Base-by-base conservation (phyloP, 1,140 invertebrate genomes). In the Drosophila athabasca region DNA sequence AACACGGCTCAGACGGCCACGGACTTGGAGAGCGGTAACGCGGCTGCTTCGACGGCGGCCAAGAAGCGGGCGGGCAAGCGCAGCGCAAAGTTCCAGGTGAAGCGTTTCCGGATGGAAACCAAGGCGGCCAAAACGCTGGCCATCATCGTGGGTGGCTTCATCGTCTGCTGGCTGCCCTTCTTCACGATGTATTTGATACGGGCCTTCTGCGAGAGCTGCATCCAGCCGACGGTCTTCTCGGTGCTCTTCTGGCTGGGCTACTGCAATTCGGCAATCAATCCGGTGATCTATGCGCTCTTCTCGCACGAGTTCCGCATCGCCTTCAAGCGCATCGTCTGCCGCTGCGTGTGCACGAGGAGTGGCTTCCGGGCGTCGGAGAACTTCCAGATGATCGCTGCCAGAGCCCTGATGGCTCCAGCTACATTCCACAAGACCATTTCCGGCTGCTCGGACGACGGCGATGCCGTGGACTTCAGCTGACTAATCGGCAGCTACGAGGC, bases 71-170 rank as follows among this genome's bases (percentile, higher is more conserved):
- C 61, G 49, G 93, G 73, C 58, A 93, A 76, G 88, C 93, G 69
- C 91, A 93, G 70, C 79, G 93, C 88, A 66, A 94, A 80, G 51
- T 66, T 91, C 19, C 91, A 92, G 54, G 94, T 95, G 2, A 94
- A 94, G 11, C 94, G 94, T 4, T 93, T 95, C 62, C 92, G 94
- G 59, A 93, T 96, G 65, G 97, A 98, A 73, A 96, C 95, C 1
- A 97, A 97, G 92, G 97, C 97, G 0, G 97, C 97, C 15, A 96
- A 97, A 89, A 98, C 97, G 0, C 92, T 99, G 48, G 97, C 96
- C 44, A 95, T 98, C 6, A 97, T 98, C 0, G 97, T 98, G 1
- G 97, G 97, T 1, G 97, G 97, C 5, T 99, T 98, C 90, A 95
- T 98, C 1, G 94, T 97, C 2, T 98, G 97, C 75, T 98, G 97